phyloP scores from a whole-genome alignment of 2,113 vertebrate species.

The Notarius quadriscutis region DNA sequence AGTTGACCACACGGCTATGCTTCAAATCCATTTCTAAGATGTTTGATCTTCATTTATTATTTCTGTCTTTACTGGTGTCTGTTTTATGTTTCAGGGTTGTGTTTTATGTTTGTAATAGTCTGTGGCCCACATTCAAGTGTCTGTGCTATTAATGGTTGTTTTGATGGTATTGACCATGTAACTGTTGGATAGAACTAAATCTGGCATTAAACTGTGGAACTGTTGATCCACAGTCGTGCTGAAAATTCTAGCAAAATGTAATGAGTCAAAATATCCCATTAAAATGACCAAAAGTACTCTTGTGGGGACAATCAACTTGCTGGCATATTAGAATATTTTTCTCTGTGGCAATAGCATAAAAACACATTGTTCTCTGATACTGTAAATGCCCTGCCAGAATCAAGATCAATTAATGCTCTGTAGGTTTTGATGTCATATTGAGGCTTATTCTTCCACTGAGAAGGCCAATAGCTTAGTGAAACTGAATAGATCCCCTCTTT shows the following conservation, averaged over 20 bases:
- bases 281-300: background rate
- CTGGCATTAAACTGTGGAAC: conserved; percentile 22
- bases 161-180: conserved; percentile 21
- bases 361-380: conserved; percentile 21
- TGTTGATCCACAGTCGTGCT: conserved; percentile 26
- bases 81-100: background rate
- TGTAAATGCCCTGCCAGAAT: conserved; percentile 16
- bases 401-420: conserved; percentile 8
- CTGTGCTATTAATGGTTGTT: background rate
- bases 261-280: background rate
- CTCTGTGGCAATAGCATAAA: conserved; percentile 24
- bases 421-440: conserved; percentile 23
- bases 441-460: conserved; percentile 22
- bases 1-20: conserved; percentile 2
- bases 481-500: background rate
- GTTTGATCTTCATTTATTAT: background rate
- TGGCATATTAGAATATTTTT: background rate
- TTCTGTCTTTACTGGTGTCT: background rate
- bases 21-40: conserved; percentile 2
- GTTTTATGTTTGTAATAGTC: conserved; percentile 27
- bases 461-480: conserved; percentile 12
- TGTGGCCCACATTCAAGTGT: background rate
- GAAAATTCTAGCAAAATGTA: background rate
- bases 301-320: background rate
- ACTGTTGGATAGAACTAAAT: conserved; percentile 27